A percentile compares a stretch with the other conserved stretches of the same genome.
These are phyloP conservation scores for Tachyglossus aculeatus DNA, from an alignment of 2,797 vertebrate genomes.

Conservation along the genomic window DNA sequence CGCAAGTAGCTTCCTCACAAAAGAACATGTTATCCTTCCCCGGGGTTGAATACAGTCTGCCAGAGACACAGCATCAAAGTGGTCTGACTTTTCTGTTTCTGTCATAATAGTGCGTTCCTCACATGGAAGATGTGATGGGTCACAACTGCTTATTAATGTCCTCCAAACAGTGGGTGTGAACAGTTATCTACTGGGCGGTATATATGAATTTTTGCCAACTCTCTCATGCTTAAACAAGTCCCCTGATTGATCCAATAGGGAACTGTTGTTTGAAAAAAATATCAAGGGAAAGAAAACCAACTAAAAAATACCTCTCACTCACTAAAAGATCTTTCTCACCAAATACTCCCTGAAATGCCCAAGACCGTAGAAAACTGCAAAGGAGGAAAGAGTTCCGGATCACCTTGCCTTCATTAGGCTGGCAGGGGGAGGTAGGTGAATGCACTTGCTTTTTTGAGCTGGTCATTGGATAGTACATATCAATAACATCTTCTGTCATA, in stretches of 20 bases:
- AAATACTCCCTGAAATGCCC: conserved; percentile 5
- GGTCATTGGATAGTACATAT: neutral
- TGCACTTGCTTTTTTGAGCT: neutral
- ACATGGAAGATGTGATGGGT: neutral
- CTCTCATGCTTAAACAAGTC: neutral
- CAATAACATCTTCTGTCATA: neutral
- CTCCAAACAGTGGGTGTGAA: neutral
- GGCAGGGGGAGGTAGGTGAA: fast-evolving
- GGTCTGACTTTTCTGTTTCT: neutral
- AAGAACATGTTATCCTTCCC: too few relatives aligned
- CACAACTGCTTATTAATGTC: neutral
- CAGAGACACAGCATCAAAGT: neutral
- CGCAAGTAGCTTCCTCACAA: too few relatives aligned
- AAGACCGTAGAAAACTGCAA: neutral
- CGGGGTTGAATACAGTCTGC: too few relatives aligned
- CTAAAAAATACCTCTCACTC: neutral
- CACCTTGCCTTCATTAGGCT: neutral
- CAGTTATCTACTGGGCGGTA: neutral
- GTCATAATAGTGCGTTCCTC: neutral
- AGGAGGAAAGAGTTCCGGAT: neutral
- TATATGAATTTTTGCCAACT: neutral
- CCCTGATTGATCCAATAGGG: neutral
- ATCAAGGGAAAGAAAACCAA: fast-evolving
- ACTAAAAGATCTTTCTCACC: neutral
- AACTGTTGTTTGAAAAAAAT: neutral